These are phyloP conservation scores for Lasioglossum marginatum DNA, from an alignment of 2,888 invertebrate species.

Conservation along the genomic window DNA sequence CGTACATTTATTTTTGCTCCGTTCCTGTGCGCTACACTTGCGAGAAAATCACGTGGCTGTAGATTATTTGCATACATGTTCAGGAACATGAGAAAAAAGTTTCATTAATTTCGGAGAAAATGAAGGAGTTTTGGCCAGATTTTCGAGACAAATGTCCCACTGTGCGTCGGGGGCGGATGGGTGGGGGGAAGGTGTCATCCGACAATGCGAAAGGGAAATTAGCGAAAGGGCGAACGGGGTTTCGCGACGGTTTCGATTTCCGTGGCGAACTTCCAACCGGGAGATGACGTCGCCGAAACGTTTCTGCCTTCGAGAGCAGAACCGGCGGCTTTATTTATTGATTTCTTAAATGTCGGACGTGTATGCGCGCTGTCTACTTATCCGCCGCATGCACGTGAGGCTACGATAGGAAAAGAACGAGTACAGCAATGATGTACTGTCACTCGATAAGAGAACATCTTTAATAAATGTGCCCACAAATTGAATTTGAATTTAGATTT, in stretches of 20 bases:
- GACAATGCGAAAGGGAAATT: conserved; percentile 5
- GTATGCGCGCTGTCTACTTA: conserved; percentile 28
- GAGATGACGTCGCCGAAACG: conserved; percentile 24
- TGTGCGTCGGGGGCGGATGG: not conserved
- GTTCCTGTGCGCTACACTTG: no score
- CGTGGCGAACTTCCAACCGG: not conserved
- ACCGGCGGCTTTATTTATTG: conserved; percentile 52
- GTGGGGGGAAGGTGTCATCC: not conserved
- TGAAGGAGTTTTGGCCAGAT: not conserved
- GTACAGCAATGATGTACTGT: not conserved
- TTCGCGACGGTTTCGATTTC: not conserved
- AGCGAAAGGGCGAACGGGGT: not conserved
- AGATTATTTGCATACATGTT: not conserved
- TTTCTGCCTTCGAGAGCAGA: conserved; percentile 8
- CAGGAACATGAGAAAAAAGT: not conserved
- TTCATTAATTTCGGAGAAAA: not conserved
- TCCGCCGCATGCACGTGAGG: conserved; percentile 2
- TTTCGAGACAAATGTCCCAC: not conserved
- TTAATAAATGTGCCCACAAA: not conserved
- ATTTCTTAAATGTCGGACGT: conserved; percentile 48
- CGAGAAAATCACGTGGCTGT: no score
- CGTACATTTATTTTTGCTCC: no score
- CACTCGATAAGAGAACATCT: not conserved
- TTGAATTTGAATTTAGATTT: no score
- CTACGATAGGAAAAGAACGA: not conserved